Evolutionary conservation across 2,113 vertebrate species (phyloP).

Genomic region (Pleuronectes platessa): DNA sequence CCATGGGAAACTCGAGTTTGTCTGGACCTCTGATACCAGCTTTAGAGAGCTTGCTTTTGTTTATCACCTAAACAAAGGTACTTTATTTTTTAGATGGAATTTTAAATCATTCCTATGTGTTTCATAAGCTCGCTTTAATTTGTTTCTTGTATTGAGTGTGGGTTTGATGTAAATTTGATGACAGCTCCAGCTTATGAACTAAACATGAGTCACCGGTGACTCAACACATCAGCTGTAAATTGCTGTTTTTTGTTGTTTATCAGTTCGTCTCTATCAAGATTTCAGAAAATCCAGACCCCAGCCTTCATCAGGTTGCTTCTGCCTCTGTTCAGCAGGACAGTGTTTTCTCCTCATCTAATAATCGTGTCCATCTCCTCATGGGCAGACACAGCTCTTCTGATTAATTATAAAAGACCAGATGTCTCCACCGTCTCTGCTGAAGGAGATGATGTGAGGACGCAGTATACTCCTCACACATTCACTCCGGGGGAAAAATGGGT

Average conservation of each 20-base stretch:
- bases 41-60: too few species aligned
- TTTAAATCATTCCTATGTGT: not conserved
- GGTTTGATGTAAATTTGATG: not conserved
- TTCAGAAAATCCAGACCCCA: not conserved
- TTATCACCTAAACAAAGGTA: too few species aligned
- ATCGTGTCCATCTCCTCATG: not conserved
- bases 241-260: not conserved
- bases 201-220: constrained; percentile 16
- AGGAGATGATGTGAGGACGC: constrained; percentile 18
- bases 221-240: constrained; percentile 6
- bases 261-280: not conserved
- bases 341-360: not conserved
- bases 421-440: not conserved
- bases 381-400: not conserved
- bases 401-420: not conserved
- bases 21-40: too few species aligned
- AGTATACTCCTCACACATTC: constrained; percentile 25
- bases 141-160: not conserved
- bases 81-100: not conserved
- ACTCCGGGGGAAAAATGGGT: constrained; percentile 20
- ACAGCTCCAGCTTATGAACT: not conserved
- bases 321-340: not conserved
- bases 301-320: not conserved
- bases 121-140: not conserved
- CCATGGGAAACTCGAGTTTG: too few species aligned